These are phyloP conservation scores for Drosophila hamatofila DNA, from an alignment of 2,888 invertebrate species.

Conservation along the genomic window DNA sequence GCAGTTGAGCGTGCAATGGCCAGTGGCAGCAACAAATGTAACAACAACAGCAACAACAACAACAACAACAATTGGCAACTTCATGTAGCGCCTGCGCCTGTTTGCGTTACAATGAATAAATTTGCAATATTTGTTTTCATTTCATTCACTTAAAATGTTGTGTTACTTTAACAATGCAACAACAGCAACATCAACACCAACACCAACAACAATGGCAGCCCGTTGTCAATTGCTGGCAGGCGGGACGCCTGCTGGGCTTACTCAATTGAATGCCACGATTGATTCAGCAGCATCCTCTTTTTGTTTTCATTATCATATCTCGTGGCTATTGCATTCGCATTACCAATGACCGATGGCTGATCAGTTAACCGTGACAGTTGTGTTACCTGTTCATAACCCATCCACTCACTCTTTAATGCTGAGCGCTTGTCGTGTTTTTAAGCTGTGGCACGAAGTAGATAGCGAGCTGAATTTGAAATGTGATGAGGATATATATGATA, in stretches of 20 bases:
- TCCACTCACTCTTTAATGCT: neutral
- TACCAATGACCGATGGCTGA: slow-evolving; percentile 26
- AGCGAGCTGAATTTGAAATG: neutral
- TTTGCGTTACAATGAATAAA: slow-evolving; percentile 67
- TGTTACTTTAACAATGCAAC: slow-evolving; percentile 46
- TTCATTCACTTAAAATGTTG: slow-evolving; percentile 75
- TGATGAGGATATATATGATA: too few species aligned
- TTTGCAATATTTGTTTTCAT: slow-evolving; percentile 77
- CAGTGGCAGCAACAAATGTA: slow-evolving; percentile 37
- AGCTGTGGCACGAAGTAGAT: neutral
- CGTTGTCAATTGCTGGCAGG: slow-evolving; percentile 18
- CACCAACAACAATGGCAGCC: slow-evolving; percentile 11
- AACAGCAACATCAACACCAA: too few species aligned
- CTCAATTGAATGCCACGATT: slow-evolving; percentile 32
- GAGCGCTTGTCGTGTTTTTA: neutral
- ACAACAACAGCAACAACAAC: slow-evolving; percentile 14
- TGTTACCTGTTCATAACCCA: slow-evolving; percentile 26
- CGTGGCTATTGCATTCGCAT: slow-evolving; percentile 36
- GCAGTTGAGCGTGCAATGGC: slow-evolving; percentile 46
- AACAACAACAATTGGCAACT: slow-evolving; percentile 23
- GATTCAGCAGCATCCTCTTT: slow-evolving; percentile 20
- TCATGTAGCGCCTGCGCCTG: slow-evolving; percentile 26
- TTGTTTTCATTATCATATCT: slow-evolving; percentile 6
- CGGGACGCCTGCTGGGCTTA: neutral
- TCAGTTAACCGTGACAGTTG: slow-evolving; percentile 19